Evolutionary conservation across 1,140 invertebrate species (phyloP), one percentile per base, ranked within the genome.

Genomic region (Gryon sp.): DNA sequence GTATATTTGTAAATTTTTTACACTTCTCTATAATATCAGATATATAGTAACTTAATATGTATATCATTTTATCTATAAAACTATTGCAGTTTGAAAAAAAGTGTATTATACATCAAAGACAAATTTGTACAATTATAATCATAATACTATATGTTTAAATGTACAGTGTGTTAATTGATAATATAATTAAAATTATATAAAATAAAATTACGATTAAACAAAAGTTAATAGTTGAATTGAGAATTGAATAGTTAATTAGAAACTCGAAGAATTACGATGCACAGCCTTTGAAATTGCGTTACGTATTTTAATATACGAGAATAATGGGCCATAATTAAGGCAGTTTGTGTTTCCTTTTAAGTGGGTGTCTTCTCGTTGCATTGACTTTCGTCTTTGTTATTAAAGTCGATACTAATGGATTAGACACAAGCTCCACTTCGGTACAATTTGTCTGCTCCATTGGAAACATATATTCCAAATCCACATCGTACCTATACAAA

Each of bases 381-480:
- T 79, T 80, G 16, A 78, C 70, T 74, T 60, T 82, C 30, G 68
- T 83, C 5, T 45, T 53, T 2, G 73, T 45, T 24, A 81, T 20
- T 11, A 83, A 19, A 5, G 81, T 77, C 18, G 83, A 80, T 43
- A 86, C 30, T 11, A 85, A 46, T 30, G 75, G 15, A 63, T 82
- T 82, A 7, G 66, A 40, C 15, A 81, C 73, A 2, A 68, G 53
- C 8, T 82, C 52, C 24, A 81, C 55, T 26, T 81, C 81, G n/a
- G 77, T 84, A 36, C 93, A 94, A 48, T 93, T 88, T 2, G 89
- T 90, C 86, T 96, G 95, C 6, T 92, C 89, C 86, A 96, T 95
- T 6, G 93, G 88, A 80, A 96, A 96, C 89, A 96, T 93, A 80
- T 94, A 96, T 9, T 94, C 92, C 46, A 95, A 82, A 81, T 95